These are phyloP conservation scores for Odobenus rosmarus DNA, from an alignment of 2,113 vertebrate genomes.

Conservation along the genomic window DNA sequence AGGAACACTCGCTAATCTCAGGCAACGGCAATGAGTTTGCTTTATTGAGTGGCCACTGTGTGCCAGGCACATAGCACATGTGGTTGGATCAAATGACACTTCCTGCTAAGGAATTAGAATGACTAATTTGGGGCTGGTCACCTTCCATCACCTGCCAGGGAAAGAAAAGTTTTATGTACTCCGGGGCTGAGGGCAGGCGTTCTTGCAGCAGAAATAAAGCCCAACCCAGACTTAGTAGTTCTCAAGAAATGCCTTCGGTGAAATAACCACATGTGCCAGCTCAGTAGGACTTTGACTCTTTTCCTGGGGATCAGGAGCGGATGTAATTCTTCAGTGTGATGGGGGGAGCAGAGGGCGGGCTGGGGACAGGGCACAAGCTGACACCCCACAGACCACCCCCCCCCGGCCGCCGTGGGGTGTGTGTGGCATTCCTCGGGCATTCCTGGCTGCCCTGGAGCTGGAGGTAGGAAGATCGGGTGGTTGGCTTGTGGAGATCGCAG, in stretches of 20 bases:
- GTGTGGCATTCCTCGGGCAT: not conserved
- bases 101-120: not conserved
- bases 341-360: not conserved
- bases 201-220: not conserved
- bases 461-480: not conserved
- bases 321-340: not conserved
- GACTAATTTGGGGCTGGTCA: not conserved
- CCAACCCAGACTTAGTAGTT: not conserved
- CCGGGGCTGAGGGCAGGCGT: not conserved
- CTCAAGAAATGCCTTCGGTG: not conserved
- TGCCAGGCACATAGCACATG: not conserved
- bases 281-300: not conserved
- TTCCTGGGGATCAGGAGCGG: not conserved
- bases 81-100: not conserved
- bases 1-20: not conserved
- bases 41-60: not conserved
- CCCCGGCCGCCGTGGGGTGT: not conserved
- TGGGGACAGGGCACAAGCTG: not conserved
- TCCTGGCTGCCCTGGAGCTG: not conserved
- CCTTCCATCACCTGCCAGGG: not conserved
- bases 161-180: not conserved
- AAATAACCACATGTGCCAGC: not conserved
- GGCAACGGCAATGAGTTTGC: rapidly evolving
- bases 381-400: not conserved
- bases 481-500: not conserved